Percentiles rank a stretch among this genome's conserved stretches.
phyloP scores from a whole-genome alignment of 2,888 invertebrate genomes.

The Ochlodes sylvanus region DNA sequence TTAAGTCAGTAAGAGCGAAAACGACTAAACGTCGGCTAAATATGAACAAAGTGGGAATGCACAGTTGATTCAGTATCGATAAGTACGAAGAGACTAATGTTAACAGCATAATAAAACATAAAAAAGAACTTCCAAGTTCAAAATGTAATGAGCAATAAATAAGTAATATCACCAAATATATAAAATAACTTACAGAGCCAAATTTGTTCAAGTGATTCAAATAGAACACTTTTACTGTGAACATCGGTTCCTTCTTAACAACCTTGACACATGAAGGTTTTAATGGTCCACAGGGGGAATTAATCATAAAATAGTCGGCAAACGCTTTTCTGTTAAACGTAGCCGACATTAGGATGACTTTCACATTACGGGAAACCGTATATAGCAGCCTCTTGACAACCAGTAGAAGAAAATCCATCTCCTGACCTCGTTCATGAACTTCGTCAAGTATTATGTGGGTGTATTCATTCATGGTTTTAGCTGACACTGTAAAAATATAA shows the following conservation, averaged over 20 bases:
- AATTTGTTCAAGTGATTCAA: conserved; percentile 82
- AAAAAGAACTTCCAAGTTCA: too few relatives aligned
- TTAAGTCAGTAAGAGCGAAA: too few relatives aligned
- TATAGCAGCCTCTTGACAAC: conserved; percentile 91
- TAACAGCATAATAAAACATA: too few relatives aligned
- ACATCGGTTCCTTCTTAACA: conserved; percentile 76
- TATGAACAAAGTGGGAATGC: too few relatives aligned
- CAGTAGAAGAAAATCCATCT: conserved; percentile 95
- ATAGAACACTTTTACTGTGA: conserved; percentile 86
- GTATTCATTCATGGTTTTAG: conserved; percentile 90
- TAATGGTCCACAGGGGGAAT: conserved; percentile 53
- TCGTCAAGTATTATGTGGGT: conserved; percentile 97
- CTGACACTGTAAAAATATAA: conserved; percentile 72
- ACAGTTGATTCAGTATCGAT: too few relatives aligned
- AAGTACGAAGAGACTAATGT: too few relatives aligned
- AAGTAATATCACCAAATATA: neutral
- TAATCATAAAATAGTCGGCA: conserved; percentile 86
- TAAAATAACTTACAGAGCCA: conserved; percentile 67
- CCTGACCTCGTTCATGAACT: conserved; percentile 96
- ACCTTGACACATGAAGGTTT: conserved; percentile 73
- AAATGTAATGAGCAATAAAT: too few relatives aligned
- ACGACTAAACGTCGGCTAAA: too few relatives aligned
- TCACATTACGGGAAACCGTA: conserved; percentile 73
- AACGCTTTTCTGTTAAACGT: conserved; percentile 92
- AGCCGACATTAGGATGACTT: conserved; percentile 95